phyloP scores from a whole-genome alignment of 2,797 vertebrate species.

The Urosaurus nigricauda region DNA sequence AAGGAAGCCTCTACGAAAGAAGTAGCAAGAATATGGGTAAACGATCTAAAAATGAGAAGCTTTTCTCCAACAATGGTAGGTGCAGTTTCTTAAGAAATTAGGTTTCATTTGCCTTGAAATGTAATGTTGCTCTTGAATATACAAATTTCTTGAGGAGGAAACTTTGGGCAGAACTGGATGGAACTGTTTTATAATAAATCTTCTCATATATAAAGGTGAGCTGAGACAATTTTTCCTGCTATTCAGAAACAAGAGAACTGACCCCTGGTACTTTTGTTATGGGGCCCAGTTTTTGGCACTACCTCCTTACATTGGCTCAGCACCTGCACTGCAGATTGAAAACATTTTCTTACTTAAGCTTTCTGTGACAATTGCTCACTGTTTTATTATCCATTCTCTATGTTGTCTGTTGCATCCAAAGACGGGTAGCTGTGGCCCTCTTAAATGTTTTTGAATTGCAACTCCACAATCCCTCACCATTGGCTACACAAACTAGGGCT shows the following conservation, averaged over 20 bases:
- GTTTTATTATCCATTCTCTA: no score
- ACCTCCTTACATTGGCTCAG: neutral
- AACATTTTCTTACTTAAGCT: neutral
- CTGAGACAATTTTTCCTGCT: neutral
- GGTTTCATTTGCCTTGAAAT: neutral
- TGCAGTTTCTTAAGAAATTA: neutral
- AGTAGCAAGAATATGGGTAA: slow-evolving; percentile 92
- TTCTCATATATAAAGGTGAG: neutral
- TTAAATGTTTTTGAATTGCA: neutral
- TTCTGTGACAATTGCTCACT: neutral
- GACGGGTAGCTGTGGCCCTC: neutral
- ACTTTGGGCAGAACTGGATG: neutral
- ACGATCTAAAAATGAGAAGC: slow-evolving; percentile 91
- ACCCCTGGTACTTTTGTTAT: neutral
- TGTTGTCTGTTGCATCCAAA: neutral
- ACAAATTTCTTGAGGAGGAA: neutral
- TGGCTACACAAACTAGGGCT: neutral
- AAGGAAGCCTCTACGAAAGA: slow-evolving; percentile 94
- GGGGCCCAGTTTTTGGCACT: neutral
- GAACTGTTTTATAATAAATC: neutral
- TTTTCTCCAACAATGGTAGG: slow-evolving; percentile 94
- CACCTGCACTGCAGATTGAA: neutral
- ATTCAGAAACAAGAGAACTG: neutral
- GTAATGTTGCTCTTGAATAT: neutral
- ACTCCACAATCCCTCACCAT: neutral